These are phyloP conservation scores for Caenorhabditis brenneri DNA, from an alignment of 1,140 invertebrate species.

Conservation along the genomic window DNA sequence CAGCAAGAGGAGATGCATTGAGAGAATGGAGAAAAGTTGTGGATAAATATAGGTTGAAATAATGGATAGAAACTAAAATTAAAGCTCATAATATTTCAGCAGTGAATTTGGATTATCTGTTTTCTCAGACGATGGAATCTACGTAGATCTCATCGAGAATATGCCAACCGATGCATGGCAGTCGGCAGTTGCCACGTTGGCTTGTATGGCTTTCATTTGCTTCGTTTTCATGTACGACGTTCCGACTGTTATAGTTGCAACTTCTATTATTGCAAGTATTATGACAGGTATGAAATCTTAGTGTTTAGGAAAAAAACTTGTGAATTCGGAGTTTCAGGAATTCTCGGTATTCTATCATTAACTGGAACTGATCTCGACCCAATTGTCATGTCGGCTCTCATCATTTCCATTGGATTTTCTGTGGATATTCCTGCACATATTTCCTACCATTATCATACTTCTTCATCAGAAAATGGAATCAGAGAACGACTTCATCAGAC, in stretches of 20 bases:
- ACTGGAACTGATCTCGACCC: slow-evolving; percentile 72
- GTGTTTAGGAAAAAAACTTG: background rate
- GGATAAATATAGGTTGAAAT: slow-evolving; percentile 66
- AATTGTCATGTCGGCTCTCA: slow-evolving; percentile 73
- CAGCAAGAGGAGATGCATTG: slow-evolving; percentile 61
- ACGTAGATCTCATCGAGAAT: slow-evolving; percentile 72
- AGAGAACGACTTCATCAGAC: slow-evolving; percentile 53
- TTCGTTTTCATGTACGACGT: slow-evolving; percentile 72
- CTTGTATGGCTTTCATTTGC: slow-evolving; percentile 69
- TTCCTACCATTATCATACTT: slow-evolving; percentile 74
- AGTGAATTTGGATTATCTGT: slow-evolving; percentile 64
- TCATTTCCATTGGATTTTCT: slow-evolving; percentile 73
- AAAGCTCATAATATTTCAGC: slow-evolving; percentile 55
- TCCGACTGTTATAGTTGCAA: slow-evolving; percentile 71
- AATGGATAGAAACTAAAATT: background rate
- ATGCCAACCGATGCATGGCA: slow-evolving; percentile 72
- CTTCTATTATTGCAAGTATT: slow-evolving; percentile 49
- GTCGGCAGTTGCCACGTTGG: slow-evolving; percentile 66
- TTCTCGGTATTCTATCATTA: slow-evolving; percentile 72
- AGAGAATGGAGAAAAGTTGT: slow-evolving; percentile 65
- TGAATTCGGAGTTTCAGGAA: slow-evolving; percentile 52
- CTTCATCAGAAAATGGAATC: slow-evolving; percentile 39
- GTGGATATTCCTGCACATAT: slow-evolving; percentile 73
- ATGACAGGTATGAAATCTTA: slow-evolving; percentile 33
- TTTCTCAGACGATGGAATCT: slow-evolving; percentile 69